Conservation (phyloP, 2,113 vertebrate species). For the Prinia subflava region DNA sequence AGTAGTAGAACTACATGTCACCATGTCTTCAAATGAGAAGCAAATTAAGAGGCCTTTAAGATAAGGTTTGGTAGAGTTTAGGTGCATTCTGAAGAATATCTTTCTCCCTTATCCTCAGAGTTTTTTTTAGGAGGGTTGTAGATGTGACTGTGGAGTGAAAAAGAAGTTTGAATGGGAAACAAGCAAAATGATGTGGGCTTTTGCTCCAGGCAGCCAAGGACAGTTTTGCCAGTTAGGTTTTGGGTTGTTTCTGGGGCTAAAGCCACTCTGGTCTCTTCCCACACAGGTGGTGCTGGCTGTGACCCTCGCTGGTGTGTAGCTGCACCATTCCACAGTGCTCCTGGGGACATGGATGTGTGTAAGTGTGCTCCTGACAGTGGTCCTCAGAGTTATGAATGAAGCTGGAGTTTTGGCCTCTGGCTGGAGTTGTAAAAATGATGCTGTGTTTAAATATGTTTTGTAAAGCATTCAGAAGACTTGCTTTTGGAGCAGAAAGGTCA, state of each 20-base stretch:
- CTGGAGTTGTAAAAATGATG: neutral
- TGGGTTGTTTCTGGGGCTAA: neutral
- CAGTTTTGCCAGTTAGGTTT: neutral
- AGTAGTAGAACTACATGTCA: neutral
- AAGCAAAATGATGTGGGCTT: neutral
- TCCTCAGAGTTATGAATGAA: neutral
- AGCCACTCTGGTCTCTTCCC: neutral
- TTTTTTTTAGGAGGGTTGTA: rapidly evolving
- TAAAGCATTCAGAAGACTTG: neutral
- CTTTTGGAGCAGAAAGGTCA: neutral
- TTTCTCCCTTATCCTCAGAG: neutral
- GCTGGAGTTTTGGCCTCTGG: neutral
- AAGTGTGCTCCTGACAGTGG: neutral
- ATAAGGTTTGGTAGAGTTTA: neutral
- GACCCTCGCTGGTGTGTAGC: neutral
- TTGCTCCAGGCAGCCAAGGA: neutral
- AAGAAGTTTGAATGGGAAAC: neutral
- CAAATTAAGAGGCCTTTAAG: neutral
- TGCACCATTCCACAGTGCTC: neutral
- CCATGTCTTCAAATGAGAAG: neutral
- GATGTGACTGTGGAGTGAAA: neutral
- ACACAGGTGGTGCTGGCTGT: neutral
- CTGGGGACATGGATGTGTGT: neutral
- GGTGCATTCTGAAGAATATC: neutral
- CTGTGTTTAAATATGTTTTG: neutral